These are phyloP conservation scores for Stigmatopora nigra DNA, from an alignment of 2,113 vertebrate species.

Conservation along the genomic window DNA sequence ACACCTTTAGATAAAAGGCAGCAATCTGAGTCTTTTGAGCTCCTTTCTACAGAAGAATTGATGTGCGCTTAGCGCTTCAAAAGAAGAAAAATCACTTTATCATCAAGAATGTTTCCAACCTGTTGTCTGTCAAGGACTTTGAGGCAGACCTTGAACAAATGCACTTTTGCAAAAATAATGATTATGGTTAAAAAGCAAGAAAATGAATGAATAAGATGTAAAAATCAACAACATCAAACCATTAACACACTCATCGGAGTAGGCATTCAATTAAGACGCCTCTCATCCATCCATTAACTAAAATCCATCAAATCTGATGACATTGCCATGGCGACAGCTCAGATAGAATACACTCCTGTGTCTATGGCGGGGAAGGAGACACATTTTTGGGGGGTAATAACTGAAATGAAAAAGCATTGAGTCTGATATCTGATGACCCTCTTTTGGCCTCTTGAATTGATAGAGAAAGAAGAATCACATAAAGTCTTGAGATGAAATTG, in stretches of 20 bases:
- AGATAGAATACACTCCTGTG: conserved; percentile 2
- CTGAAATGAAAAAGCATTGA: background rate
- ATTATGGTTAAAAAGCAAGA: conserved; percentile 23
- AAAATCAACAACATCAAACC: conserved; percentile 31
- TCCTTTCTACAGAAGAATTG: too few relatives aligned
- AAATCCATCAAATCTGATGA: background rate
- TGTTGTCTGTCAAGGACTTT: conserved; percentile 9
- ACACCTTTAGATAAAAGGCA: too few relatives aligned
- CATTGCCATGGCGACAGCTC: conserved; percentile 9
- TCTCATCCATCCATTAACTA: background rate
- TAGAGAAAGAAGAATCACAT: too few relatives aligned
- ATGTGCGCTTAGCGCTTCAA: too few relatives aligned
- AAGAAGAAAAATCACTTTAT: too few relatives aligned
- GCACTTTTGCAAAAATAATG: conserved; percentile 9
- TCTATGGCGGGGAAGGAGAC: background rate
- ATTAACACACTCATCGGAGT: background rate
- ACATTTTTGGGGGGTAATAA: background rate
- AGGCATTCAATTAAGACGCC: background rate
- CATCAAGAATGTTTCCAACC: too few relatives aligned
- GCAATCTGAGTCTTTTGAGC: too few relatives aligned
- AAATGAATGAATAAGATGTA: conserved; percentile 1
- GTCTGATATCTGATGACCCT: background rate
- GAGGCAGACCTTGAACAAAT: conserved; percentile 19
- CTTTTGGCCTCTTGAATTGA: too few relatives aligned
- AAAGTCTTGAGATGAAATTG: too few relatives aligned